Evolutionary conservation across 1,140 invertebrate genomes (phyloP), one percentile per base, ranked within the genome.

Genomic region (Dendroctonus ponderosae): DNA sequence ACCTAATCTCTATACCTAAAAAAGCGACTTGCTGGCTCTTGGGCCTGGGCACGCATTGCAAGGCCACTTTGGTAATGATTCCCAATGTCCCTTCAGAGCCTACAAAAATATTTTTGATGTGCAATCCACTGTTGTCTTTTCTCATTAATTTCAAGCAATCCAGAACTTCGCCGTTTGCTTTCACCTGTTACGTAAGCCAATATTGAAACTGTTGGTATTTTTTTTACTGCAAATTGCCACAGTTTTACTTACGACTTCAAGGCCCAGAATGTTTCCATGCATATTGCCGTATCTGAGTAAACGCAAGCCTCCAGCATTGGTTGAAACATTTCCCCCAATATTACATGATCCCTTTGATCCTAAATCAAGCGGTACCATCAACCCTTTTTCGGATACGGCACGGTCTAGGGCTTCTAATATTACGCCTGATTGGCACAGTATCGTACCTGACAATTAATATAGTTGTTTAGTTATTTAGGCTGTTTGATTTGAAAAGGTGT

Each of bases 51-150:
- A 93, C 91, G 81, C 95, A 97, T 60, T 94, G 86, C 61, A 99
- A 89, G 0, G 91, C 87, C 9, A 94, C 89, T 83, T 94, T 93
- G 0, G 97, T 99, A 2, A 99, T 87, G 8, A 99, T 78, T 7
- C 97, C 97, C 49, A 99, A 80, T 0, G 96, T 98, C 44, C 97
- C 97, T 83, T 99, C 97, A 0, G 94, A 94, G 8, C 97, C 97
- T 73, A 99, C 96, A 77, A 99, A 98, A 62, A 99, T 77, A 78
- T 99, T 96, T 77, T 98, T 97, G 58, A 98, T 78, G 77, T 98
- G 93, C 78, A 96, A 97, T 0, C 96, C 96, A 0, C 96, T 99
- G 75, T 99, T 99, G 77, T 99, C 96, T 80, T 99, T 99, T 76
- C 95, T 92, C 62, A 97, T 81, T 6, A 87, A 85, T 68, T 87